Evolutionary conservation across 2,113 vertebrate genomes (phyloP), one percentile per base, ranked within the genome.

Genomic region (Cnemophilus loriae): DNA sequence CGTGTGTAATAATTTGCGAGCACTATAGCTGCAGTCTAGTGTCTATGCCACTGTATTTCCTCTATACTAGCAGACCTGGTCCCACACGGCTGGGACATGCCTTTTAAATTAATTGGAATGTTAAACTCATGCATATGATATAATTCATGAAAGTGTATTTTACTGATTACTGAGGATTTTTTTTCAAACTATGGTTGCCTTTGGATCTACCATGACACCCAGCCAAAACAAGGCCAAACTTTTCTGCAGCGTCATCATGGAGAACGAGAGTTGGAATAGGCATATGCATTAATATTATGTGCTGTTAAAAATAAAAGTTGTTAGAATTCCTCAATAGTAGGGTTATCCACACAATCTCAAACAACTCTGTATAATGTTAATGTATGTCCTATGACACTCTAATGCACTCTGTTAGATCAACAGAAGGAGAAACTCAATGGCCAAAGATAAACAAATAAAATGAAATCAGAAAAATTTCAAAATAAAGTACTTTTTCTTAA

Each of bases 21-120:
- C 11, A 13, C 35, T 6, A 3, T 5, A 30, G 20, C n/a, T 83
- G 26, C 16, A n/a, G 47, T 69, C 23, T 75, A 33, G 10, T 27
- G 57, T 23, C 82, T 70, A 6, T 39, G 13, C 1, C 1, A 1
- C 81, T 79, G n/a, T 20, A 30, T 89, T 93, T 85, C 61, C 17
- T 78, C 24, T 63, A 13, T 64, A n/a, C n/a, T 24, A 60, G 37
- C 47, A 44, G 69, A 68, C 44, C 9, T 77, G 27, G 52, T 63
- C 55, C 7, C 7, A 12, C 49, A 22, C 20, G 39, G 35, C 19
- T 39, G 11, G 19, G 49, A 87, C 71, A n/a, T 11, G 50, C n/a
- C 91, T 95, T 93, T 96, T 70, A 91, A 93, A 87, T 93, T 84
- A 95, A 65, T 24, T n/a, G 28, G 42, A 74, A 91, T 55, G 76